Evolutionary conservation across 2,113 vertebrate genomes (phyloP).

Genomic region (Platichthys stellatus): DNA sequence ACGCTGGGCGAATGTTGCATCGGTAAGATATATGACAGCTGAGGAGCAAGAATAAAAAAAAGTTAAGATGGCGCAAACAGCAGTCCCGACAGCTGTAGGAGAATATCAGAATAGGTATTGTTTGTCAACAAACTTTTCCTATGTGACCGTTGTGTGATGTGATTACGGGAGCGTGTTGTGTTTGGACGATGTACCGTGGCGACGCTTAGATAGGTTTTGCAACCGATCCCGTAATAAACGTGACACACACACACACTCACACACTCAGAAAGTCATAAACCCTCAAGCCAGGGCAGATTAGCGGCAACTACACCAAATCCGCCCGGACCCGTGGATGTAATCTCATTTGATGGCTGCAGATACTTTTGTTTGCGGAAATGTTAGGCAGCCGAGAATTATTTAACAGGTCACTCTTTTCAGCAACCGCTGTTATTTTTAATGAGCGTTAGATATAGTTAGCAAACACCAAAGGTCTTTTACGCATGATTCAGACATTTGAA

Average conservation of each 20-base stretch:
- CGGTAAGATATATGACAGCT: conserved; percentile 51
- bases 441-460: background rate
- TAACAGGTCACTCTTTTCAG: conserved; percentile 48
- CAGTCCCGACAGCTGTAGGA: background rate
- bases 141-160: conserved; percentile 8
- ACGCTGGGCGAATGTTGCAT: conserved; percentile 46
- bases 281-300: conserved; percentile 85
- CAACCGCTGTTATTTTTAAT: conserved; percentile 13
- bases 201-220: conserved; percentile 65
- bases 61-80: conserved; percentile 46
- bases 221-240: conserved; percentile 70
- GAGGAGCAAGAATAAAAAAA: conserved; percentile 27
- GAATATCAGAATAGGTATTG: background rate
- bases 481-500: no score
- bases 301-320: conserved; percentile 86
- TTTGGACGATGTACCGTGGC: conserved; percentile 61
- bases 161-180: background rate
- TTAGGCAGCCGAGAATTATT: conserved; percentile 63
- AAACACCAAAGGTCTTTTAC: background rate
- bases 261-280: conserved; percentile 75
- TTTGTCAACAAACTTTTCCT: conserved; percentile 31
- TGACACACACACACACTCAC: conserved; percentile 41
- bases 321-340: conserved; percentile 83
- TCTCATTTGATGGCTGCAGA: conserved; percentile 85
- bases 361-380: conserved; percentile 77